Evolutionary conservation across 2,797 vertebrate genomes (phyloP).

Genomic region (Vipera ursinii): DNA sequence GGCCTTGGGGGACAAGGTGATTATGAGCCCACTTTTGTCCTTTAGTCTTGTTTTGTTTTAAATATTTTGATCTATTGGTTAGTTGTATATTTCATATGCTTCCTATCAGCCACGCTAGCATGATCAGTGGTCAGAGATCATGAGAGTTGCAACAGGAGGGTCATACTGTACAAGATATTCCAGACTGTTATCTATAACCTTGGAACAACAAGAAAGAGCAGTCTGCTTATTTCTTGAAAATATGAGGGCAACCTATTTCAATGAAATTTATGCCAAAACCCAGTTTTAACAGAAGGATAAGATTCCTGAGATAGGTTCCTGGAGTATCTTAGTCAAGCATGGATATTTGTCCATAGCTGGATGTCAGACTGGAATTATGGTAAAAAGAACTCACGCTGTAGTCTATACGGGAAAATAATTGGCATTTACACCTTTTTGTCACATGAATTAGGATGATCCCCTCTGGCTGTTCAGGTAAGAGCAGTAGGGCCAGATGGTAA

Average conservation of each 20-base stretch:
- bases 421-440: neutral
- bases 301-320: neutral
- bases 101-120: neutral
- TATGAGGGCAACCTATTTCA: neutral
- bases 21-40: neutral
- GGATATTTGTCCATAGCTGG: neutral
- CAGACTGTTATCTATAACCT: neutral
- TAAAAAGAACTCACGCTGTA: neutral
- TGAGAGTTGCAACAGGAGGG: neutral
- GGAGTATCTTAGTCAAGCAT: neutral
- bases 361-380: neutral
- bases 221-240: neutral
- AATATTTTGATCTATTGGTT: neutral
- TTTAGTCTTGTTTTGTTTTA: neutral
- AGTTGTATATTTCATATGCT: neutral
- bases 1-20: neutral
- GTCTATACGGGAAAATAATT: neutral
- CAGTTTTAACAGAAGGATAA: neutral
- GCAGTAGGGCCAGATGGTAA: neutral
- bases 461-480: neutral
- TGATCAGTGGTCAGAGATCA: neutral
- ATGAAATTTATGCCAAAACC: neutral
- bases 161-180: neutral
- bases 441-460: neutral
- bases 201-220: neutral